A percentile compares a stretch with the other conserved stretches of the same genome.
These are phyloP conservation scores for Oconnorella tubifera DNA, from an alignment of 2,888 invertebrate genomes.

Conservation along the genomic window DNA sequence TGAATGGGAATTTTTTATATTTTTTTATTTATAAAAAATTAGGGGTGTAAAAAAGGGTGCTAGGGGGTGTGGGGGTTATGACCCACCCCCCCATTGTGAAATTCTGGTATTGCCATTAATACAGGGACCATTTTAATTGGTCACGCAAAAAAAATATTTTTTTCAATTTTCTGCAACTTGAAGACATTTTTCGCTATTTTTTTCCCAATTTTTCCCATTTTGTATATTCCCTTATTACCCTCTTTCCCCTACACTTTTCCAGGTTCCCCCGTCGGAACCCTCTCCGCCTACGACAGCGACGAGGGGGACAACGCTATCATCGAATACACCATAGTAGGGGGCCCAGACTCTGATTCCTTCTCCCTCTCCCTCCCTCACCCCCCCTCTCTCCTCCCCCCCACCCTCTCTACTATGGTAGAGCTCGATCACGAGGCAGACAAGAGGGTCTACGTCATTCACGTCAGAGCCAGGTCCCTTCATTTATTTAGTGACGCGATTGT, in stretches of 20 bases:
- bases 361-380: slow-evolving; percentile 60
- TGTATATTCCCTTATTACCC: too few species aligned
- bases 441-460: slow-evolving; percentile 76
- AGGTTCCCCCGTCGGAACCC: slow-evolving; percentile 78
- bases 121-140: too few species aligned
- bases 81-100: too few species aligned
- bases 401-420: slow-evolving; percentile 82
- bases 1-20: neutral
- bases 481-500: slow-evolving; percentile 82
- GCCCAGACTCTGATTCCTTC: slow-evolving; percentile 72
- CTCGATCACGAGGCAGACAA: slow-evolving; percentile 92
- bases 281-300: slow-evolving; percentile 87
- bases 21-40: too few species aligned
- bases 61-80: too few species aligned
- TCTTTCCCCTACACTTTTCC: neutral
- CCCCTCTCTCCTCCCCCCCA: slow-evolving; percentile 73
- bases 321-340: slow-evolving; percentile 83
- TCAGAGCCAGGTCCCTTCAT: slow-evolving; percentile 86
- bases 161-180: too few species aligned
- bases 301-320: slow-evolving; percentile 87
- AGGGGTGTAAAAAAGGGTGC: too few species aligned
- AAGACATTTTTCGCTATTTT: too few species aligned
- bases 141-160: too few species aligned
- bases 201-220: too few species aligned
- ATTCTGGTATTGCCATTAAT: too few species aligned